Evolutionary conservation across 2,113 vertebrate species (phyloP), one percentile per base, ranked within the genome.

Genomic region (Nerophis lumbriciformis): DNA sequence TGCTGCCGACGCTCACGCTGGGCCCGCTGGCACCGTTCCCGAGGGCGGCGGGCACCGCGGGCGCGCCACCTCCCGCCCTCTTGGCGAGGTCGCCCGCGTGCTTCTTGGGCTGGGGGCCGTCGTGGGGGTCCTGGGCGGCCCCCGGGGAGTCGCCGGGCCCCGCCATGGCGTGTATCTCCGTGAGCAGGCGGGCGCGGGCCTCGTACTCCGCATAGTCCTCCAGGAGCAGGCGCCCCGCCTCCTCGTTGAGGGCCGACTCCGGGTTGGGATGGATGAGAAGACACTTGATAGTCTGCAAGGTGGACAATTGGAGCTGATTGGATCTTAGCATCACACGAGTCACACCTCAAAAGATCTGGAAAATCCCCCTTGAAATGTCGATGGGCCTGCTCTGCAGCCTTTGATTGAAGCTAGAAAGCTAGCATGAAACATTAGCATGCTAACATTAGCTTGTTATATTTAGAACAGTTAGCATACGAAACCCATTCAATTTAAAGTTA

Each of bases 251-350:
- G 2, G 94, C 94, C 0, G 94, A 95, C 83, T 95, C 94, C 0
- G 94, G 94, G 72, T 96, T 95, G 0, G 94, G 94, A 72, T 96
- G 94, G 79, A 96, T 96, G 78, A 96, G 90, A 81, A 96, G 93
- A 91, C 94, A 96, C 89, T 95, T 95, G 85, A 95, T 94, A 47
- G 94, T 95, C 94, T 95, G 77, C 19, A 12, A 48, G 53, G 5
- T 16, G 7, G 44, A 49, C 47, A 48, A 47, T 48, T 6, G 19
- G 19, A 19, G 19, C 19, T 19, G 19, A 19, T 19, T 19, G 28
- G 28, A 28, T 28, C 28, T 28, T 28, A 28, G 1, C 28, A 28
- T 28, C 28, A 28, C 28, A 28, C 28, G 3, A 28, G 28, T 19
- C 19, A 19, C 19, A 19, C 19, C 19, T 19, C 19, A 19, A 19